Conservation (phyloP, 2,113 vertebrate genomes). For the Caloenas nicobarica region DNA sequence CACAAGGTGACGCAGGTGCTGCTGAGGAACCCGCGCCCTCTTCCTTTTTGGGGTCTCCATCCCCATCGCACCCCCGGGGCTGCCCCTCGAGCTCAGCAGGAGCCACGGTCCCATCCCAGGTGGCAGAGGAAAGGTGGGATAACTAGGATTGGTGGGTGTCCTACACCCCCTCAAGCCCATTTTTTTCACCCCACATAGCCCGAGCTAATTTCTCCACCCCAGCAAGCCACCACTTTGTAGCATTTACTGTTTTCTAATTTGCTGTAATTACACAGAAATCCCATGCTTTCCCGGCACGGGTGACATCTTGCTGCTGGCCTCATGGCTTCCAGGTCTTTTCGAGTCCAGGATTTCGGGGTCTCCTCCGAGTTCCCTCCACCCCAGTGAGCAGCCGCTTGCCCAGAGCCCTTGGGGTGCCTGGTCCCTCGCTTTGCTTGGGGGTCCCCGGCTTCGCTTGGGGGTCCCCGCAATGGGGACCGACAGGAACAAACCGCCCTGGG, state of each 20-base stretch:
- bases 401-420: background rate
- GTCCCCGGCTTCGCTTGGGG: background rate
- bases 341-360: rapidly evolving
- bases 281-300: rapidly evolving
- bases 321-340: rapidly evolving
- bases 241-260: background rate
- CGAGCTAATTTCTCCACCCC: background rate
- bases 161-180: background rate
- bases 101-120: rapidly evolving
- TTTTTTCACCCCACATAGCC: rapidly evolving
- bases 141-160: background rate
- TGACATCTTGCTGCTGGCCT: background rate
- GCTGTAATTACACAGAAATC: background rate
- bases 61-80: rapidly evolving
- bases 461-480: rapidly evolving
- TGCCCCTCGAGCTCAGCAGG: background rate
- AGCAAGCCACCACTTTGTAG: rapidly evolving
- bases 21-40: background rate
- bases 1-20: rapidly evolving
- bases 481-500: rapidly evolving
- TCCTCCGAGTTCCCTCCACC: background rate
- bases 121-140: background rate
- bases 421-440: background rate
- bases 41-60: background rate
- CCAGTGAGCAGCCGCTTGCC: rapidly evolving